Base-by-base conservation (phyloP, 2,113 vertebrate genomes). In the Lates calcarifer region DNA sequence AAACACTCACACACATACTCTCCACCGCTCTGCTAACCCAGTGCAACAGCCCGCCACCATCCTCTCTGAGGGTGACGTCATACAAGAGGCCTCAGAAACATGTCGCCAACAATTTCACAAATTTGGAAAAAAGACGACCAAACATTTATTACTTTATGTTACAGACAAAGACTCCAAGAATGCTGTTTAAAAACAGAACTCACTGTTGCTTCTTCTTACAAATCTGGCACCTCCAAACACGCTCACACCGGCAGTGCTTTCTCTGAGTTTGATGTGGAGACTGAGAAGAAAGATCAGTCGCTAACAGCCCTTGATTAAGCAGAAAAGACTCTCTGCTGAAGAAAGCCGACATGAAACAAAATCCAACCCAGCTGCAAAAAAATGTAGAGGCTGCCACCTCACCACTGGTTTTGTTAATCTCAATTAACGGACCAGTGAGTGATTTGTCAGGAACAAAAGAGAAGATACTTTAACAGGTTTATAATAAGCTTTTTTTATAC, bases 311-410 rank as follows among this genome's bases (percentile, higher is more conserved):
- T 31, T 75, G 81, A 76, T 85, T 87, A 75, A 61, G 55, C 29
- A 8, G 2, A 74, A 28, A 35, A 37, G 18, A 77, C 29, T 56
- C 58, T 64, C 43, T 22, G 31, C 65, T n/a, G 51, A 57, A 57
- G 37, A 24, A 51, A 79, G 14, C 14, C 29, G 65, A 65, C 80
- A 83, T 72, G 43, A 85, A 85, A 79, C 64, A 65, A 70, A 68
- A 77, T 26, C 60, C 10, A 63, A 37, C 26, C 15, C 28, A 56
- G 4, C n/a, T 37, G 45, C 55, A 63, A 56, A 28, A 28, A 64
- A 57, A 68, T 31, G 4, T 3, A 0, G 3, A 33, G 6, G 20
- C 61, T 33, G 33, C 4, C 26, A n/a, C 43, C 5, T 55, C 4
- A 0, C n/a, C 15, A 53, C 29, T 15, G 15, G 33, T 29, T 39